Conservation (phyloP, 1,140 invertebrate species). For the Eueides isabella region DNA sequence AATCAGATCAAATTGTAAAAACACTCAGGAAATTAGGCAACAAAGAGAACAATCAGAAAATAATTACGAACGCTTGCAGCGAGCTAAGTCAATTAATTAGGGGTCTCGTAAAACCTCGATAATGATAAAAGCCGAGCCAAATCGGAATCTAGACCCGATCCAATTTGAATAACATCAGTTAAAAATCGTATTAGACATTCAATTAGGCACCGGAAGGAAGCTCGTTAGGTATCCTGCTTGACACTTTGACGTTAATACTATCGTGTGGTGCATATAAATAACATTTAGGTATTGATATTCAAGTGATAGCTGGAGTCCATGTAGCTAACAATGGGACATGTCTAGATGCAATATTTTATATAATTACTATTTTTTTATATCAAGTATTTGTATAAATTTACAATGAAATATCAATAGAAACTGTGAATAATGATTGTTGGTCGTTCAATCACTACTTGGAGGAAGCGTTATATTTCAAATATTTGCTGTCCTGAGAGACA, state of each 20-base stretch:
- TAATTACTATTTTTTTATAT: neutral
- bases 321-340: conserved; percentile 6
- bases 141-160: conserved; percentile 48
- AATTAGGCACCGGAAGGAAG: conserved; percentile 61
- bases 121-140: conserved; percentile 34
- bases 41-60: conserved; percentile 7
- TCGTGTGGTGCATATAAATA: conserved; percentile 32
- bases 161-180: conserved; percentile 66
- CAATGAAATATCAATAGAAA: neutral
- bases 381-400: neutral
- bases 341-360: neutral
- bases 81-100: conserved; percentile 38
- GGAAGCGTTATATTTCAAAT: too few relatives aligned
- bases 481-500: too few relatives aligned
- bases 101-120: conserved; percentile 12
- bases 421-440: too few relatives aligned
- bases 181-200: conserved; percentile 63
- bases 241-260: conserved; percentile 39
- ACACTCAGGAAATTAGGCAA: neutral
- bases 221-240: conserved; percentile 42
- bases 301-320: conserved; percentile 13
- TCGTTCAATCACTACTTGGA: too few relatives aligned
- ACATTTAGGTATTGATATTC: conserved; percentile 30
- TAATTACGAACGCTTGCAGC: conserved; percentile 22
- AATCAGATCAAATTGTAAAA: neutral